A percentile compares a stretch with the other conserved stretches of the same genome.
phyloP scores from a whole-genome alignment of 2,888 invertebrate genomes.

The Cerastis rubricosa region DNA sequence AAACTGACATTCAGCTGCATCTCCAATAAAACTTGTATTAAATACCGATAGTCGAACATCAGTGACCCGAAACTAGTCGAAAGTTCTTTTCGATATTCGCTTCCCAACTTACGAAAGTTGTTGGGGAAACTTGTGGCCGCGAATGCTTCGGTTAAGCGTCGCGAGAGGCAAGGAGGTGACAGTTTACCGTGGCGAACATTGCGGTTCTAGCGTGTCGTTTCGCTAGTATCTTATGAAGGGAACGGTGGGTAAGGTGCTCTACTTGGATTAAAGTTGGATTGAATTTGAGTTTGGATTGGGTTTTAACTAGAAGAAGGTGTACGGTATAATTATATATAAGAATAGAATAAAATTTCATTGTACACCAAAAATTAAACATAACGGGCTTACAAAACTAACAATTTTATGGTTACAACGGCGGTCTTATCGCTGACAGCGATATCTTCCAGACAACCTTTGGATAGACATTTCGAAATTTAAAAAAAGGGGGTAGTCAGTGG shows the following conservation, averaged over 20 bases:
- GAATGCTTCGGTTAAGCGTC: conserved; percentile 71
- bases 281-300: too few relatives aligned
- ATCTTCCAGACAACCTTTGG: too few relatives aligned
- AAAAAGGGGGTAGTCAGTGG: too few relatives aligned
- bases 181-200: conserved; percentile 80
- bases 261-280: conserved; percentile 10
- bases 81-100: conserved; percentile 73
- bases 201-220: conserved; percentile 70
- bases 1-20: conserved; percentile 25
- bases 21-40: conserved; percentile 24
- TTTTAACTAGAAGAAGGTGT: neutral
- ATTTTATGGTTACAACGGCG: too few relatives aligned
- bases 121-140: conserved; percentile 80
- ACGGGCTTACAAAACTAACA: too few relatives aligned
- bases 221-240: conserved; percentile 59
- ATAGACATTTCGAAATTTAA: too few relatives aligned
- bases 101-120: conserved; percentile 76
- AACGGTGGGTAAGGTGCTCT: conserved; percentile 45
- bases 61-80: conserved; percentile 64
- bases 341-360: too few relatives aligned
- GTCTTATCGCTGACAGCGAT: too few relatives aligned
- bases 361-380: too few relatives aligned
- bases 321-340: neutral
- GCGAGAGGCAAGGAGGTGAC: conserved; percentile 68
- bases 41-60: conserved; percentile 59